A percentile compares a stretch with the other conserved stretches of the same genome.
phyloP scores from a whole-genome alignment of 2,113 vertebrate species.

The Lasiurus cinereus region DNA sequence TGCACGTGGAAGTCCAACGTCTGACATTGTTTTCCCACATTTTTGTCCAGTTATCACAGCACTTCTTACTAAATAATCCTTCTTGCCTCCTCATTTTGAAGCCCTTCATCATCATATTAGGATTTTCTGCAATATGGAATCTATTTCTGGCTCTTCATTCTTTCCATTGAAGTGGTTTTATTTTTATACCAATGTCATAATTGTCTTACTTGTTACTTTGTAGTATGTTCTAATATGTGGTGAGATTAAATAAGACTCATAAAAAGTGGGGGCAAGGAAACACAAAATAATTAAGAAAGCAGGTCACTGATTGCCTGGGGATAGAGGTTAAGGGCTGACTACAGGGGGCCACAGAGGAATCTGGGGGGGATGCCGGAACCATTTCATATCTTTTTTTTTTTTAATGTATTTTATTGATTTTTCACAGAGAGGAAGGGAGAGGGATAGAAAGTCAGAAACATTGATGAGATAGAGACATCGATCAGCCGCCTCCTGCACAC shows the following conservation, averaged over 20 bases:
- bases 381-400: neutral
- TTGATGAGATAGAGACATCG: too few relatives aligned
- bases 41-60: neutral
- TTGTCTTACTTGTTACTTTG: slow-evolving; percentile 44
- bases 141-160: slow-evolving; percentile 35
- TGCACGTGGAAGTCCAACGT: neutral
- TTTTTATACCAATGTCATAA: slow-evolving; percentile 31
- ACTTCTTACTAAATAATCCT: neutral
- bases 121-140: neutral
- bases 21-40: neutral
- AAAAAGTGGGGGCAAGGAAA: neutral
- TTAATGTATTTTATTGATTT: too few relatives aligned
- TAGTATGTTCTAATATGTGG: neutral
- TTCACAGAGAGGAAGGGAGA: too few relatives aligned
- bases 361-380: neutral
- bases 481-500: too few relatives aligned
- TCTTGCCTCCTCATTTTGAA: neutral
- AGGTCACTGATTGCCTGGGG: neutral
- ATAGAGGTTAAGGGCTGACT: neutral
- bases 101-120: neutral
- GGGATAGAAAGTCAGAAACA: too few relatives aligned
- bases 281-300: neutral
- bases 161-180: neutral
- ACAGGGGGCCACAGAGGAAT: neutral
- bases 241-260: slow-evolving; percentile 11